Evolutionary conservation across 2,888 invertebrate genomes (phyloP), one percentile per base, ranked within the genome.

Genomic region (Lepeophtheirus nordmannii): DNA sequence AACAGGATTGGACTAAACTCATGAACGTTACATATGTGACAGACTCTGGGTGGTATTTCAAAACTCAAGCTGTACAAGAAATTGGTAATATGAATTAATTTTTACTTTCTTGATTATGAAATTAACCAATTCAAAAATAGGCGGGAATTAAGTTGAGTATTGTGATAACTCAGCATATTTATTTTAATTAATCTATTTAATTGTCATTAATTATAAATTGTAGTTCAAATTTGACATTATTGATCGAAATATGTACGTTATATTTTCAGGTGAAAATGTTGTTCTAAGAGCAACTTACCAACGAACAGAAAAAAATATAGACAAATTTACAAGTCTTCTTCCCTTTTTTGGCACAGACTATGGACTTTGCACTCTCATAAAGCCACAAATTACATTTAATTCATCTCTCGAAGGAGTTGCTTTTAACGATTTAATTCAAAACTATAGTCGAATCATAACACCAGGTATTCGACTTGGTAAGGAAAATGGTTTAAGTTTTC

Each of bases 321-420:
- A 61, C 1, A 30, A 22, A 9, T 61, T 30, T 37, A 61, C 61
- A n/a, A 61, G 61, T 61, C 61, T 61, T 20, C 61, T 61, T 61
- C 61, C 61, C n/a, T 61, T 61, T 20, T 61, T 61, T 61, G 61
- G 61, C 1, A 61, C 61, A 20, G 61, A 61, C 39, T 61, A 61
- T 20, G 61, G 61, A 12, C 61, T 61, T 14, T 61, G 61, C 61
- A 61, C 61, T 23, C 38, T 61, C 30, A 61, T 61, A n/a, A 61
- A 61, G 61, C 61, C 61, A 22, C 61, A 61, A 61, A 61, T 61
- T 2, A 61, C 61, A 7, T 61, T 61, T 38, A 38, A 61, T 20
- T n/a, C 23, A 14, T n/a, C n/a, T 14, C 39, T 61, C 5, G 30
- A 61, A 20, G 23, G 37, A 17, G 39, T 61, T 1, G 3, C 61